Evolutionary conservation across 2,113 vertebrate genomes (phyloP).

Genomic region (Cebus imitator): DNA sequence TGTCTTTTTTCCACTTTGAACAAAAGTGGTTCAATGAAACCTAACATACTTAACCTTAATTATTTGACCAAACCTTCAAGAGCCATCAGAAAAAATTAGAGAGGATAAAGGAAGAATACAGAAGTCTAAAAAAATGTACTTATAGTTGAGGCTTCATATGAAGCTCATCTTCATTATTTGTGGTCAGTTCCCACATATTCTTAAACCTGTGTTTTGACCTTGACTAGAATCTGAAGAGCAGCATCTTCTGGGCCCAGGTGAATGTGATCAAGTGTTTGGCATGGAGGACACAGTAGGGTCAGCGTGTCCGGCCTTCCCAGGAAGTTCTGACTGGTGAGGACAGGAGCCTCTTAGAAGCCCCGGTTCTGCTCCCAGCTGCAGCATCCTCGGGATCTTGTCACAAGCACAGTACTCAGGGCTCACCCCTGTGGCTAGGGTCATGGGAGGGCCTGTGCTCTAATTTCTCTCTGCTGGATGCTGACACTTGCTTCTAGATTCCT

Average conservation of each 20-base stretch:
- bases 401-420: not conserved
- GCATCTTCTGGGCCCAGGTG: not conserved
- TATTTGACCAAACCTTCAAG: not conserved
- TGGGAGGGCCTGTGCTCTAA: not conserved
- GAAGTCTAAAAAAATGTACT: not conserved
- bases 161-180: not conserved
- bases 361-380: not conserved
- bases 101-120: not conserved
- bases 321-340: not conserved
- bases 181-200: not conserved
- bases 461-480: not conserved
- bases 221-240: not conserved
- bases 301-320: not conserved
- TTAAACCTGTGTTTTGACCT: not conserved
- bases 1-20: slow-evolving; percentile 15
- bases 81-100: not conserved
- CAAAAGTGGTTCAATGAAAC: not conserved
- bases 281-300: not conserved
- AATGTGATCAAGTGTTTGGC: not conserved
- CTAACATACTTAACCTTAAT: not conserved
- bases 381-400: not conserved
- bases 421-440: not conserved
- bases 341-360: not conserved
- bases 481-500: not conserved
- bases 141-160: not conserved